These are phyloP conservation scores for Thereva nobilitata DNA, from an alignment of 2,888 invertebrate genomes.

Conservation along the genomic window DNA sequence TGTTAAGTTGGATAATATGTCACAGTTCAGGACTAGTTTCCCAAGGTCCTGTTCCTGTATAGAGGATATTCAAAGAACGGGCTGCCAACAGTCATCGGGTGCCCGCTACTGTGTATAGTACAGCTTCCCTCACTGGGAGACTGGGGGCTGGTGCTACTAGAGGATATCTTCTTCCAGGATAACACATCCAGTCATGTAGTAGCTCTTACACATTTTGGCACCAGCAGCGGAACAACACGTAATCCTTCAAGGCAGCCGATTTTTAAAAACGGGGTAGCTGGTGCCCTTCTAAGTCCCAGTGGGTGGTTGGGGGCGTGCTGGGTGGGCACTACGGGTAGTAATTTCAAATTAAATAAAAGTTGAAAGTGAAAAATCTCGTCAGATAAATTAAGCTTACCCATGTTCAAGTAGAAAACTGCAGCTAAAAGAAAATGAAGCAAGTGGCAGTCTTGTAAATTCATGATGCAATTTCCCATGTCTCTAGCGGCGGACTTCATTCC, in stretches of 20 bases:
- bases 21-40: slow-evolving; percentile 28
- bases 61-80: background rate
- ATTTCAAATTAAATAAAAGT: slow-evolving; percentile 38
- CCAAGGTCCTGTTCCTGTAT: background rate
- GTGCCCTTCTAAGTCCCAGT: too few species aligned
- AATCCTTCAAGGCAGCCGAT: too few species aligned
- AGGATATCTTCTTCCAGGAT: too few species aligned
- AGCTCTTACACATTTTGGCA: too few species aligned
- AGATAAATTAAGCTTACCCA: slow-evolving; percentile 42
- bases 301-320: background rate
- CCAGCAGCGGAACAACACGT: too few species aligned
- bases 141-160: too few species aligned
- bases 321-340: background rate
- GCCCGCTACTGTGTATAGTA: too few species aligned
- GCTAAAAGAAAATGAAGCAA: slow-evolving; percentile 45
- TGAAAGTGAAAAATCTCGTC: slow-evolving; percentile 38
- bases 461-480: slow-evolving; percentile 45
- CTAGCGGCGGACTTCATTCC: slow-evolving; percentile 38
- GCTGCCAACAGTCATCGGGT: too few species aligned
- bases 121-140: too few species aligned
- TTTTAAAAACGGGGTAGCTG: too few species aligned
- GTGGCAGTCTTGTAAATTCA: slow-evolving; percentile 46
- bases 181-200: too few species aligned
- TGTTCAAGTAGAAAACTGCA: slow-evolving; percentile 46
- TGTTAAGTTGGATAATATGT: slow-evolving; percentile 31